These are phyloP conservation scores for Andinoacara biseriatus DNA, from an alignment of 2,113 vertebrate genomes.

Conservation along the genomic window DNA sequence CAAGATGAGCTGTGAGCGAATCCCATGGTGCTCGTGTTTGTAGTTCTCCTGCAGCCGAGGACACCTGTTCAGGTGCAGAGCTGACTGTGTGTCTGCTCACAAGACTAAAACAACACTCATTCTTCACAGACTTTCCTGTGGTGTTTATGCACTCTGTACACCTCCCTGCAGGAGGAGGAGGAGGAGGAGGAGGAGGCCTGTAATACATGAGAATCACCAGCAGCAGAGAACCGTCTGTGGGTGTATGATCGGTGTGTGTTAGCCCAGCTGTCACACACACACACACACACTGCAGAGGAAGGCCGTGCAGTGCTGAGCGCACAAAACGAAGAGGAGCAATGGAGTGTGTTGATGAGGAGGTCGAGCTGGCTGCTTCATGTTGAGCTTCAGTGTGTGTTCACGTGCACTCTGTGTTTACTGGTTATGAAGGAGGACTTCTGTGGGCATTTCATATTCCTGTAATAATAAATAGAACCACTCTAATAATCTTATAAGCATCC, in stretches of 20 bases:
- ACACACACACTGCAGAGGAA: no score
- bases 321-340: no score
- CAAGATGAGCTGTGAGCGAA: conserved; percentile 6
- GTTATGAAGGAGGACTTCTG: no score
- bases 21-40: conserved; percentile 10
- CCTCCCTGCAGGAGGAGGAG: conserved; percentile 3
- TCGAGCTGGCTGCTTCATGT: no score
- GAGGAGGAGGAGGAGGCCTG: not conserved
- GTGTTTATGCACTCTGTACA: not conserved
- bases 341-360: no score
- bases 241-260: not conserved
- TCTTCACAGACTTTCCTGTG: not conserved
- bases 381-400: not conserved
- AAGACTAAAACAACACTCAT: not conserved
- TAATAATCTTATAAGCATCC: not conserved
- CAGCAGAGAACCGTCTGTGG: not conserved
- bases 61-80: not conserved
- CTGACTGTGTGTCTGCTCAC: not conserved
- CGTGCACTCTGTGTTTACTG: no score
- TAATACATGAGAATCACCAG: not conserved
- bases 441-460: not conserved
- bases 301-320: no score
- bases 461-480: not conserved
- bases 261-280: no score
- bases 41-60: not conserved